Percentiles rank a stretch among this genome's conserved stretches.
Conservation (phyloP, 2,113 vertebrate species). For the Poicephalus gulielmi region DNA sequence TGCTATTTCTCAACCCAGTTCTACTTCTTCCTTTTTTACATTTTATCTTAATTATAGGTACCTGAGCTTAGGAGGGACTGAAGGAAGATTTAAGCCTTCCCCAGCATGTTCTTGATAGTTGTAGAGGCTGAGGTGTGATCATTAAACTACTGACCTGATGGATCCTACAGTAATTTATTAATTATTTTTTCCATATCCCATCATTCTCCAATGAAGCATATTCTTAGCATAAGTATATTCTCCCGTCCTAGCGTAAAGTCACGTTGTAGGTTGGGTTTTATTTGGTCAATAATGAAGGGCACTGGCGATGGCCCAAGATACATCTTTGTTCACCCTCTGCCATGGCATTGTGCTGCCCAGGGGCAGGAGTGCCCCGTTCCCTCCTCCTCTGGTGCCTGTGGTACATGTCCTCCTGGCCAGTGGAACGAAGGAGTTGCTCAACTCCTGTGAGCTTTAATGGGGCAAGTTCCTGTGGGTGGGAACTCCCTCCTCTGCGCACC, state of each 20-base stretch:
- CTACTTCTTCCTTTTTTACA: not conserved
- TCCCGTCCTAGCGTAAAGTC: not conserved
- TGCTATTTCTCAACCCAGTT: not conserved
- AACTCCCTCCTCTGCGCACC: not conserved
- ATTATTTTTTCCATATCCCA: not conserved
- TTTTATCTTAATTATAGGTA: not conserved
- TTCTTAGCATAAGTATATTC: not conserved
- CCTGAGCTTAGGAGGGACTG: not conserved
- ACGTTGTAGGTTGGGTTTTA: not conserved
- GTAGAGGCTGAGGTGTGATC: not conserved
- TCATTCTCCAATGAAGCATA: not conserved
- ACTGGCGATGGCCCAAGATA: not conserved
- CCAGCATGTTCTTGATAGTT: not conserved
- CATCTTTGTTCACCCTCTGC: rapidly evolving
- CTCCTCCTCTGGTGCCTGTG: not conserved
- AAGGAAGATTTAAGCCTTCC: not conserved
- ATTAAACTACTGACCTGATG: not conserved
- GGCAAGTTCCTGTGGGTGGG: not conserved
- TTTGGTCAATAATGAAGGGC: not conserved
- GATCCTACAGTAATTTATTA: not conserved
- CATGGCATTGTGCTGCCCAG: rapidly evolving
- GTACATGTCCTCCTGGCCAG: rapidly evolving
- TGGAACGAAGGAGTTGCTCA: not conserved
- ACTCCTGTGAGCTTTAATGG: too few relatives aligned
- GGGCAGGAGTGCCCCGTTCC: not conserved